Conservation (phyloP, 2,888 invertebrate species). For the Marasmarcha lunaedactyla region DNA sequence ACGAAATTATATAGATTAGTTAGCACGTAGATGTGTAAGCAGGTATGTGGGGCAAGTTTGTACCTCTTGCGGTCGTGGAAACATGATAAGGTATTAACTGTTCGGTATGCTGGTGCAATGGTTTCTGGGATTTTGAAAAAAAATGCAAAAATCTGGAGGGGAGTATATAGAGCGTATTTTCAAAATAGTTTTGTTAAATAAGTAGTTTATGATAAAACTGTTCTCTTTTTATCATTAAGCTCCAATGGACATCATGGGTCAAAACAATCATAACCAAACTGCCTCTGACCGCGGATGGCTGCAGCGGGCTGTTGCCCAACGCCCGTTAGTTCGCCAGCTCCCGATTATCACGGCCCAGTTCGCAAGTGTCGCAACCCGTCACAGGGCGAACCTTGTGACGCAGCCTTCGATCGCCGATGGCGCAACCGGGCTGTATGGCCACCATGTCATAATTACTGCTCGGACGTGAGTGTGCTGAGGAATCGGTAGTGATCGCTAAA, state of each 20-base stretch:
- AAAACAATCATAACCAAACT: constrained; percentile 1
- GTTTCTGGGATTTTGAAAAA: too few species aligned
- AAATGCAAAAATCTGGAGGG: too few species aligned
- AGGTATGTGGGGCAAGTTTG: constrained; percentile 6
- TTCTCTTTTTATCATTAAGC: too few species aligned
- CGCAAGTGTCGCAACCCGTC: constrained; percentile 28
- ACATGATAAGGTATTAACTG: too few species aligned
- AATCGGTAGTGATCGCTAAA: too few species aligned
- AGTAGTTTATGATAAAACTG: too few species aligned
- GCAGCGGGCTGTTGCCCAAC: constrained; percentile 22
- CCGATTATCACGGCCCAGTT: constrained; percentile 57
- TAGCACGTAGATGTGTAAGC: neutral
- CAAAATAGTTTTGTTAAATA: too few species aligned
- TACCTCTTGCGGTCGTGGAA: constrained; percentile 14
- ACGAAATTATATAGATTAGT: neutral
- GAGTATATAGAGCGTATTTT: too few species aligned
- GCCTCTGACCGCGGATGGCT: constrained; percentile 10
- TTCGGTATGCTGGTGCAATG: too few species aligned
- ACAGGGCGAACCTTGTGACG: constrained; percentile 23
- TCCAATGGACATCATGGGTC: too few species aligned
- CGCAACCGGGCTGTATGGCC: neutral
- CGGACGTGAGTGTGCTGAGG: too few species aligned
- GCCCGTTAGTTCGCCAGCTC: constrained; percentile 26
- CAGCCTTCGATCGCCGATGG: neutral
- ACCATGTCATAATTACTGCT: too few species aligned